Conservation (phyloP, 2,113 vertebrate genomes). For the Columba livia region DNA sequence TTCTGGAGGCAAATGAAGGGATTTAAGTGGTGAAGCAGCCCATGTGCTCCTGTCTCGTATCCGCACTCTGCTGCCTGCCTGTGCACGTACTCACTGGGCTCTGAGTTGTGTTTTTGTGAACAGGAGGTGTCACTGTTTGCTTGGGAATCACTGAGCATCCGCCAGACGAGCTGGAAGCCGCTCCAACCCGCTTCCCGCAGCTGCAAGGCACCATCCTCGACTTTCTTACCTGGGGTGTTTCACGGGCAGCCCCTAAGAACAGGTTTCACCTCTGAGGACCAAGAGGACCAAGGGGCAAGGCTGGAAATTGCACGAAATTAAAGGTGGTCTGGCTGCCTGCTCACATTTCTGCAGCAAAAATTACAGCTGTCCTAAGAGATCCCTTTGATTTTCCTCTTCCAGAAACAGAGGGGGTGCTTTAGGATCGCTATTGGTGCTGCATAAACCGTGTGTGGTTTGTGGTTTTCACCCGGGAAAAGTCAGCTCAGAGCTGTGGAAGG, state of each 20-base stretch:
- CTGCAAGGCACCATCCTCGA: not conserved
- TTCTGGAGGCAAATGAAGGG: not conserved
- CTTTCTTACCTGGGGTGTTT: not conserved
- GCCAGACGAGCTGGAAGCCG: not conserved
- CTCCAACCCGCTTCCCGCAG: not conserved
- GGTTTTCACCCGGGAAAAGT: not conserved
- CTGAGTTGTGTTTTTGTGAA: not conserved
- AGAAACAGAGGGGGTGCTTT: not conserved
- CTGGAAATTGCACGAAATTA: not conserved
- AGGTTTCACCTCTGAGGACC: not conserved
- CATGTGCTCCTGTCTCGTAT: not conserved
- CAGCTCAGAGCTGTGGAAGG: not conserved
- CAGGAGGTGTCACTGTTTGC: slow-evolving; percentile 58
- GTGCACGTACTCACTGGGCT: accelerated
- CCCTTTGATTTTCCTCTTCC: not conserved
- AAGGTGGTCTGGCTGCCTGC: not conserved
- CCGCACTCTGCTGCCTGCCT: not conserved
- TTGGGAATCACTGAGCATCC: not conserved
- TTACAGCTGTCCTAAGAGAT: not conserved
- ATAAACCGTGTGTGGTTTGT: accelerated
- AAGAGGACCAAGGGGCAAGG: not conserved
- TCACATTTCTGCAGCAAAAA: not conserved
- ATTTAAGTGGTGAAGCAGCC: not conserved
- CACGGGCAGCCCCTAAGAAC: not conserved
- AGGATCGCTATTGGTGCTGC: not conserved